Evolutionary conservation across 1,140 invertebrate species (phyloP).

Genomic region (Bathynomus jamesi): DNA sequence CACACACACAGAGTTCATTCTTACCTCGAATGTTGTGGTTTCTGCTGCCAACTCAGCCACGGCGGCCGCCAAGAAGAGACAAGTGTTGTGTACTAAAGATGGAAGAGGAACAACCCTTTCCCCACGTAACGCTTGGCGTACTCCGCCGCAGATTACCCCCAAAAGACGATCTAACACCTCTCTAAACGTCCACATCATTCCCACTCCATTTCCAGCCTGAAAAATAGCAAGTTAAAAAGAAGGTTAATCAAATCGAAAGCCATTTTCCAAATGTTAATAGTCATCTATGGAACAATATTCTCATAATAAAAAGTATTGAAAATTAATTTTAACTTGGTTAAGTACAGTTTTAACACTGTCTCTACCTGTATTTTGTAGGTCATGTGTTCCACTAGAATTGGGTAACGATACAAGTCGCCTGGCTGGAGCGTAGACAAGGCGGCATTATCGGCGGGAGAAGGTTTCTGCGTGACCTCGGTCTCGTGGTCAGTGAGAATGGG

Average conservation of each 20-base stretch:
- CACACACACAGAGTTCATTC: no score
- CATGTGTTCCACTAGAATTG: slow-evolving; percentile 72
- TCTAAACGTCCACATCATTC: slow-evolving; percentile 61
- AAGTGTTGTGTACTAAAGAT: slow-evolving; percentile 70
- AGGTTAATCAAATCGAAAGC: no score
- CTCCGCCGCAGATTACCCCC: slow-evolving; percentile 68
- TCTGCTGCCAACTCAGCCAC: slow-evolving; percentile 81
- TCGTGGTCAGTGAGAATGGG: slow-evolving; percentile 51
- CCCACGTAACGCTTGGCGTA: slow-evolving; percentile 56
- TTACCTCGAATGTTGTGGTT: slow-evolving; percentile 44
- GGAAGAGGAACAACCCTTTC: slow-evolving; percentile 52
- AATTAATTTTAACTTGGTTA: no score
- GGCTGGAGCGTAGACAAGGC: slow-evolving; percentile 56
- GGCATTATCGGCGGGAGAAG: slow-evolving; percentile 57
- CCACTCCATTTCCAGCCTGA: slow-evolving; percentile 22
- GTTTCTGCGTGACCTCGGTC: slow-evolving; percentile 28
- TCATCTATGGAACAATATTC: neutral
- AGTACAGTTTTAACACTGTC: no score
- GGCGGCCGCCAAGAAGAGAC: slow-evolving; percentile 72
- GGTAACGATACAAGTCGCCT: slow-evolving; percentile 63
- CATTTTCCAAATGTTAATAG: no score
- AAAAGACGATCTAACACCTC: slow-evolving; percentile 75
- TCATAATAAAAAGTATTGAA: no score
- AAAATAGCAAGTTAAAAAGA: no score
- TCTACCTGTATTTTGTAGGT: slow-evolving; percentile 60